phyloP scores from a whole-genome alignment of 2,113 vertebrate species.

The Solea solea region DNA sequence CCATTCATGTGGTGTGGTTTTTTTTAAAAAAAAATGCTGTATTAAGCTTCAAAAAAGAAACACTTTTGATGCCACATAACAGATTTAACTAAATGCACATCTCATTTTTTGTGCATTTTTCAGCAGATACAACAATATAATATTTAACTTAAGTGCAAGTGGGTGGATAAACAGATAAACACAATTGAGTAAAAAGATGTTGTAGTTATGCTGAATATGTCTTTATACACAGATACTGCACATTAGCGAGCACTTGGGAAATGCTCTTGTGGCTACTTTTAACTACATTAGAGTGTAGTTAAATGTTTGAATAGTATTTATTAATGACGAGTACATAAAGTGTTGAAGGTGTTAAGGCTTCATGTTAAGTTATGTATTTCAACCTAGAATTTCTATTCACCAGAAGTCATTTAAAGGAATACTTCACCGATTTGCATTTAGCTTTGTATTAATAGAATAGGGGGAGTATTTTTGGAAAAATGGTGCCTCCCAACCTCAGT shows the following conservation, averaged over 20 bases:
- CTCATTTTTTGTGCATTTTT: neutral
- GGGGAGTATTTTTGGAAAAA: too few relatives aligned
- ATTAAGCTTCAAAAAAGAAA: too few relatives aligned
- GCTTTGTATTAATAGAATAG: too few relatives aligned
- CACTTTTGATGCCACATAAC: too few relatives aligned
- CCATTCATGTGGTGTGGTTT: too few relatives aligned
- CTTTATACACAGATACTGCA: neutral
- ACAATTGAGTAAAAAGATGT: neutral
- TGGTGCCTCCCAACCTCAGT: too few relatives aligned
- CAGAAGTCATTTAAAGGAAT: neutral
- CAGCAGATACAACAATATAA: neutral
- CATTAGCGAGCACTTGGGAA: neutral
- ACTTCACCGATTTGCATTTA: too few relatives aligned
- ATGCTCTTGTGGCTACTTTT: neutral
- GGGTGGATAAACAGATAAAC: neutral
- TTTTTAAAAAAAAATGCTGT: too few relatives aligned
- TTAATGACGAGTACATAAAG: neutral
- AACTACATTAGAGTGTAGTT: neutral
- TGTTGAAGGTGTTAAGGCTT: too few relatives aligned
- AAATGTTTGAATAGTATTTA: neutral
- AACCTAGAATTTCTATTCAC: neutral
- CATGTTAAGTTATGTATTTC: too few relatives aligned
- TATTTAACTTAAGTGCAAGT: neutral
- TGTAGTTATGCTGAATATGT: neutral
- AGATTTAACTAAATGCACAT: neutral